Evolutionary conservation across 2,797 vertebrate genomes (phyloP), one percentile per base, ranked within the genome.

Genomic region (Argya squamiceps): DNA sequence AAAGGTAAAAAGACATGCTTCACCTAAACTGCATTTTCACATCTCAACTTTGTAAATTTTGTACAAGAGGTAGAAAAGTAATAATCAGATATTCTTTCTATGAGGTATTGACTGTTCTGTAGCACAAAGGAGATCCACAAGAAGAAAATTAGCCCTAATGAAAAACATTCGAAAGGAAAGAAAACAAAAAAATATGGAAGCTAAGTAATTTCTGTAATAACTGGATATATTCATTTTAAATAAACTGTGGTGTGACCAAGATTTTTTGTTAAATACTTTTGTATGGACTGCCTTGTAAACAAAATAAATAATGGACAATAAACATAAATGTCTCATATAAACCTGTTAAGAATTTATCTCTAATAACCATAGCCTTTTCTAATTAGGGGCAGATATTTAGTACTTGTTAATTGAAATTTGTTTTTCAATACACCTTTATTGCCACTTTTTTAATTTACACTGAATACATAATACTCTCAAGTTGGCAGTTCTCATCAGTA

Each of bases 341-440:
- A 41, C 7, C 10, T 77, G 59, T 56, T 36, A 56, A 84, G 36
- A 89, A 82, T 87, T 82, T n/a, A n/a, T 84, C 47, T 84, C 55
- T 46, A 91, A 60, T 24, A 87, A 74, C 4, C 4, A 56, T 69
- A 73, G 4, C 14, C 17, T 89, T 87, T 91, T 68, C n/a, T 78
- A 65, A 34, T 50, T 69, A 59, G 63, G 39, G 24, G 12, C 30
- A 95, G 16, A 85, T 92, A 93, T 87, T 89, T 83, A 87, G 30
- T 34, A 37, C 44, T 79, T 92, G 29, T 3, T 93, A 79, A 94
- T 50, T 79, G 17, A 89, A 95, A 92, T 91, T 47, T 82, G 88
- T 83, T 95, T 94, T 49, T 80, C 70, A 94, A 67, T 86, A 80
- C 95, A 91, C 11, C 1, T 74, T 59, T 71, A 80, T 7, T 53